phyloP scores from a whole-genome alignment of 2,113 vertebrate genomes.

The Microcebus tavaratra region DNA sequence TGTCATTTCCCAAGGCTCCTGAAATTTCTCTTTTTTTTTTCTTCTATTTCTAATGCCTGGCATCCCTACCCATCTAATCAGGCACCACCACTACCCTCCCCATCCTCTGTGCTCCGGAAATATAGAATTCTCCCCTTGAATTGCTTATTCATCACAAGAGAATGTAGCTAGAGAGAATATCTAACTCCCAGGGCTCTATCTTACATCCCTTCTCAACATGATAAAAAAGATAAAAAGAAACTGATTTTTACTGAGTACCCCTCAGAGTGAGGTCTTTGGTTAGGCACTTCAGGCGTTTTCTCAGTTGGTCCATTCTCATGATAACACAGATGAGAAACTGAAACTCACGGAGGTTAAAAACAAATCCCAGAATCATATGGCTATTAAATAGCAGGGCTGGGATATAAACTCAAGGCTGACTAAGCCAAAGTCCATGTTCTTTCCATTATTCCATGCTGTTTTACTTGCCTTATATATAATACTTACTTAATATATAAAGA shows the following conservation, averaged over 20 bases:
- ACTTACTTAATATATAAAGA: neutral
- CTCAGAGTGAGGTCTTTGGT: neutral
- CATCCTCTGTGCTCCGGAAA: neutral
- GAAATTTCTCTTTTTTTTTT: neutral
- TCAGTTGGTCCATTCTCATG: neutral
- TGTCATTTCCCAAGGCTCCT: neutral
- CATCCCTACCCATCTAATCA: neutral
- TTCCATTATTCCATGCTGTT: neutral
- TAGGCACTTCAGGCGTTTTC: neutral
- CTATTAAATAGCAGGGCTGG: neutral
- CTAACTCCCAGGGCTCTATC: neutral
- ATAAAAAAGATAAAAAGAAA: neutral
- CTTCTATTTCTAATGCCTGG: neutral
- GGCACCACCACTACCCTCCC: neutral
- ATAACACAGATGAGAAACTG: neutral
- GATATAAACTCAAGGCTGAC: neutral
- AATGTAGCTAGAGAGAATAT: neutral
- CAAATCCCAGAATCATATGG: neutral
- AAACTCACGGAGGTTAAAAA: neutral
- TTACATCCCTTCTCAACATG: neutral
- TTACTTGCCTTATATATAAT: neutral
- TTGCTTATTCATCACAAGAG: neutral
- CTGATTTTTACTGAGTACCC: neutral
- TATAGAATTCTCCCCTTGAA: neutral
- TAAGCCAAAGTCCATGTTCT: neutral